Conservation (phyloP, 2,888 invertebrate species). For the Frankliniella intonsa region DNA sequence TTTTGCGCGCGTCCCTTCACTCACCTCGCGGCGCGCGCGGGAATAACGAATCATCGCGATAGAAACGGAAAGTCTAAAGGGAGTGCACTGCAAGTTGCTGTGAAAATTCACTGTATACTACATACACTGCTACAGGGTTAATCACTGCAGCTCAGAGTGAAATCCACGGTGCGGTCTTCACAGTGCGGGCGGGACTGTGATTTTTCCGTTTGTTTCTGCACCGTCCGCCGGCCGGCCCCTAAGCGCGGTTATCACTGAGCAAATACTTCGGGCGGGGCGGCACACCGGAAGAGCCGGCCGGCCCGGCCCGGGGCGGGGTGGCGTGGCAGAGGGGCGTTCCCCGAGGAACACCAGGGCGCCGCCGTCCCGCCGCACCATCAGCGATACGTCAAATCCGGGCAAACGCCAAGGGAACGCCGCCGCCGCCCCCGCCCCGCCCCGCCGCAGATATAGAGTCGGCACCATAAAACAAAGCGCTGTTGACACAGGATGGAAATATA, state of each 20-base stretch:
- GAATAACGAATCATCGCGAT: not conserved
- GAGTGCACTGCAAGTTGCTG: no score
- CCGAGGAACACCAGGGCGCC: no score
- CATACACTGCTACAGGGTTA: no score
- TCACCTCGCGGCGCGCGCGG: not conserved
- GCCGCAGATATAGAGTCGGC: no score
- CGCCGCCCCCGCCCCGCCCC: not conserved
- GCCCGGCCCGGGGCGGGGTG: not conserved
- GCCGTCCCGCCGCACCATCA: not conserved
- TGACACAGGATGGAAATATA: no score
- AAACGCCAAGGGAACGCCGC: not conserved
- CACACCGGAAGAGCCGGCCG: not conserved
- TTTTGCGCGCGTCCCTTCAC: not conserved
- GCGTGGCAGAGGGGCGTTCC: not conserved
- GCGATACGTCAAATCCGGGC: not conserved
- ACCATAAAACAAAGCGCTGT: no score
- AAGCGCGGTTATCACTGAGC: no score
- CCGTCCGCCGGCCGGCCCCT: not conserved
- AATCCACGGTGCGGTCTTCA: no score
- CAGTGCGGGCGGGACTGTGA: no score
- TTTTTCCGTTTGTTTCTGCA: not conserved
- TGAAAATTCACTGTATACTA: no score
- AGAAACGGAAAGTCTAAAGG: not conserved
- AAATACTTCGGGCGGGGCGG: not conserved
- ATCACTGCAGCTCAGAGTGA: no score